A percentile compares a stretch with the other conserved stretches of the same genome.
Evolutionary conservation across 2,797 vertebrate species (phyloP).

Genomic region (Cyprinella venusta): DNA sequence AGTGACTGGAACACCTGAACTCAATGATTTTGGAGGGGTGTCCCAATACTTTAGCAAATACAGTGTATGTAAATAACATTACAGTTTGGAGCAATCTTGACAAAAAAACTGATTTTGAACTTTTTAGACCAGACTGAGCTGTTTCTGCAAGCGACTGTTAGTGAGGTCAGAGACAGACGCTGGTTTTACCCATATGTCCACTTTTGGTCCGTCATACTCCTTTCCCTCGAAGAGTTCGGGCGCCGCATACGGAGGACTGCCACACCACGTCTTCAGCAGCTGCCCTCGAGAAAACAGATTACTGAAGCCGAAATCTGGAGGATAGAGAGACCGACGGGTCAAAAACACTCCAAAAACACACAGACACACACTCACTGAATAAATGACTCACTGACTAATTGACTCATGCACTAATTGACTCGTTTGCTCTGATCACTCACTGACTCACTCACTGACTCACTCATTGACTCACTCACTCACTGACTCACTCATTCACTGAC

Average conservation of each 20-base stretch:
- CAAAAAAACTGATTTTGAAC: too few species aligned
- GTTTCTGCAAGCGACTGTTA: not conserved
- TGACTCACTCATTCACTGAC: too few species aligned
- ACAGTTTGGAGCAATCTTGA: too few species aligned
- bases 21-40: too few species aligned
- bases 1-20: too few species aligned
- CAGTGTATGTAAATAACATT: too few species aligned
- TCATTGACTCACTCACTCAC: not conserved
- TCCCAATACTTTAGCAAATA: too few species aligned
- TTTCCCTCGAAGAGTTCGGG: constrained; percentile 98
- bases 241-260: constrained; percentile 95
- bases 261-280: constrained; percentile 98
- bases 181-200: constrained; percentile 93
- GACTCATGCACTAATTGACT: too few species aligned
- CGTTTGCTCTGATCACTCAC: too few species aligned
- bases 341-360: constrained; percentile 10
- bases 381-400: too few species aligned
- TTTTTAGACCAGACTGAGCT: not conserved
- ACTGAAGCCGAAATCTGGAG: constrained; percentile 96
- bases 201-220: constrained; percentile 97
- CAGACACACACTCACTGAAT: not conserved
- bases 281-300: constrained; percentile 97
- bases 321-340: not conserved
- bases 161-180: not conserved
- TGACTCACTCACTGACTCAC: not conserved